Percentiles rank a stretch among this genome's conserved stretches.
Evolutionary conservation across 2,888 invertebrate genomes (phyloP).

Genomic region (Apamea anceps): DNA sequence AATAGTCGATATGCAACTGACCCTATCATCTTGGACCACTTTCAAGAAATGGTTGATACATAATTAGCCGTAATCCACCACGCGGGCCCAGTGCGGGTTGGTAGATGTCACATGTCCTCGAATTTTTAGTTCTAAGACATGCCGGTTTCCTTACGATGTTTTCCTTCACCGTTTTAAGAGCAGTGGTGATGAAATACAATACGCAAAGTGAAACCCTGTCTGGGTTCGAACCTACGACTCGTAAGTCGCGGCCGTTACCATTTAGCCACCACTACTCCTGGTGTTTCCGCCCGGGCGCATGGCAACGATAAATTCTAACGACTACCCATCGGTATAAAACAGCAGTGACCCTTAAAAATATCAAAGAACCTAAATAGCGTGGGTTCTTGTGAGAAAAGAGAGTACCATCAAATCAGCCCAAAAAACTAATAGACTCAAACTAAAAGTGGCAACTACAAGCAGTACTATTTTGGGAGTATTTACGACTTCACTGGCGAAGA

Average conservation of each 20-base stretch:
- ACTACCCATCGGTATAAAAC: background rate
- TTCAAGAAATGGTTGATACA: background rate
- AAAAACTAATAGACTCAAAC: background rate
- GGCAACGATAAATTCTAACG: background rate
- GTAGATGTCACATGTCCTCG: no score
- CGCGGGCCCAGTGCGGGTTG: no score
- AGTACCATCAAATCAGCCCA: background rate
- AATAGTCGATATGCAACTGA: background rate
- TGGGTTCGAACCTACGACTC: no score
- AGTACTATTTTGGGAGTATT: slow-evolving; percentile 14
- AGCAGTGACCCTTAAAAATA: background rate
- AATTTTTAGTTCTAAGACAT: no score
- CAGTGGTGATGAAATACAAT: no score
- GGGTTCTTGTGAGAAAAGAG: background rate
- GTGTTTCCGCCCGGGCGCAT: background rate
- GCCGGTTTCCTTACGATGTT: no score
- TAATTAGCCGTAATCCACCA: no score
- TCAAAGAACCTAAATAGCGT: background rate
- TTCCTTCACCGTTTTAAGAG: no score
- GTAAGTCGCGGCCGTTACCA: no score
- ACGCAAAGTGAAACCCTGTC: no score
- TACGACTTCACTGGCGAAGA: background rate
- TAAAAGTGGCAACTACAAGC: slow-evolving; percentile 10
- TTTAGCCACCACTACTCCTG: no score
- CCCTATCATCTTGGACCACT: background rate